A percentile compares a stretch with the other conserved stretches of the same genome.
phyloP scores from a whole-genome alignment of 2,888 invertebrate species.

The Liodrosophila aerea region DNA sequence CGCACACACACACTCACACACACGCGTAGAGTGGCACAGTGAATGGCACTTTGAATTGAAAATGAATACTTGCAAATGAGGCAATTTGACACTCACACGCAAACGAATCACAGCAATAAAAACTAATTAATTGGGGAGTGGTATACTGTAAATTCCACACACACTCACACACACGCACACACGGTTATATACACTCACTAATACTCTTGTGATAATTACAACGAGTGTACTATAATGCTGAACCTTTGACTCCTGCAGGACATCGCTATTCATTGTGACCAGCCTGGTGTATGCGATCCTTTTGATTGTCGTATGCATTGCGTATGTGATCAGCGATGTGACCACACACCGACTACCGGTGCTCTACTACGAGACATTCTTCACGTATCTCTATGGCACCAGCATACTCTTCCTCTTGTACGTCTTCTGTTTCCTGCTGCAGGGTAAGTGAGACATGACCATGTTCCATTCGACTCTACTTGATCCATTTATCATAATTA shows the following conservation, averaged over 20 bases:
- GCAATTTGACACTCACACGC: conserved; percentile 40
- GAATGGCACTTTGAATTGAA: conserved; percentile 38
- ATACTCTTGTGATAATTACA: too few relatives aligned
- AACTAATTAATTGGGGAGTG: conserved; percentile 15
- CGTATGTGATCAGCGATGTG: conserved; percentile 96
- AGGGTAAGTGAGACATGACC: conserved; percentile 84
- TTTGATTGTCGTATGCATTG: conserved; percentile 95
- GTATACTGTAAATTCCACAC: conserved; percentile 18
- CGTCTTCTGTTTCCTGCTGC: conserved; percentile 96
- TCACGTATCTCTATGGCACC: conserved; percentile 95
- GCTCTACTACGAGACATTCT: conserved; percentile 97
- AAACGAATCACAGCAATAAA: conserved; percentile 10
- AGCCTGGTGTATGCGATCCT: conserved; percentile 98
- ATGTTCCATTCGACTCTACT: background rate
- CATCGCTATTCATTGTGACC: conserved; percentile 96
- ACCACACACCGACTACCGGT: conserved; percentile 95
- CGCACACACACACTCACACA: conserved; percentile 23
- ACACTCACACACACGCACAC: conserved; percentile 6
- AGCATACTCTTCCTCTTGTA: conserved; percentile 96
- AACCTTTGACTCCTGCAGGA: conserved; percentile 84
- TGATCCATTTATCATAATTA: too few relatives aligned
- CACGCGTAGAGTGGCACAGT: conserved; percentile 13
- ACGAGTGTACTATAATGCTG: too few relatives aligned
- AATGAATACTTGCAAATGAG: conserved; percentile 14
- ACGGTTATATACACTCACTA: too few relatives aligned